These are phyloP conservation scores for Harpagoxenus sublaevis DNA, from an alignment of 2,888 invertebrate species.

Conservation along the genomic window DNA sequence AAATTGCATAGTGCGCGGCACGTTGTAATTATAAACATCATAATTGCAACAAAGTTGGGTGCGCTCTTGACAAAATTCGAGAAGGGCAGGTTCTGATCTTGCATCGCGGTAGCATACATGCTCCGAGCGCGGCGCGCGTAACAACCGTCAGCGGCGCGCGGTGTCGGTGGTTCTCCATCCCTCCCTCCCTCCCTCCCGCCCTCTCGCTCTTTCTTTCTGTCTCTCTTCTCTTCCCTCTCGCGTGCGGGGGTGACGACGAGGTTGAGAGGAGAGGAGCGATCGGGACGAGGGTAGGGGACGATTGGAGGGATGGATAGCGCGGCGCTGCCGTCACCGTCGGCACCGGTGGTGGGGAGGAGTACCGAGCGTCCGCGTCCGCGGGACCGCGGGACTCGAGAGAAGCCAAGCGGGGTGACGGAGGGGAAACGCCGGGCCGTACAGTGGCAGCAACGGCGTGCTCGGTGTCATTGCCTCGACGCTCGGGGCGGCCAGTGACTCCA, in stretches of 20 bases:
- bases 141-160: slow-evolving; percentile 11
- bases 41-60: neutral
- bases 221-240: slow-evolving; percentile 2
- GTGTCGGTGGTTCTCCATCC: slow-evolving; percentile 9
- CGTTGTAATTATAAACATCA: neutral
- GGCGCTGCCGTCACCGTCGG: slow-evolving; percentile 18
- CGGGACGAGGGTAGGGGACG: slow-evolving; percentile 4
- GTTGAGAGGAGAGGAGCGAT: slow-evolving; percentile 12
- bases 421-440: slow-evolving; percentile 67
- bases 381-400: slow-evolving; percentile 38
- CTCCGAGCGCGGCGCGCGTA: slow-evolving; percentile 28
- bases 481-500: slow-evolving; percentile 86
- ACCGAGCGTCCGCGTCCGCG: neutral
- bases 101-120: slow-evolving; percentile 14
- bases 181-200: neutral
- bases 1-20: neutral
- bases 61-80: neutral
- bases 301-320: slow-evolving; percentile 39
- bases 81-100: neutral
- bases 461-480: slow-evolving; percentile 86
- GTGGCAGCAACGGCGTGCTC: slow-evolving; percentile 80
- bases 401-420: slow-evolving; percentile 20
- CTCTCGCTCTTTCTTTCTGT: neutral
- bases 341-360: slow-evolving; percentile 32
- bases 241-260: slow-evolving; percentile 47